Base-by-base conservation (phyloP, 1,140 invertebrate species). In the Belonocnema kinseyi region DNA sequence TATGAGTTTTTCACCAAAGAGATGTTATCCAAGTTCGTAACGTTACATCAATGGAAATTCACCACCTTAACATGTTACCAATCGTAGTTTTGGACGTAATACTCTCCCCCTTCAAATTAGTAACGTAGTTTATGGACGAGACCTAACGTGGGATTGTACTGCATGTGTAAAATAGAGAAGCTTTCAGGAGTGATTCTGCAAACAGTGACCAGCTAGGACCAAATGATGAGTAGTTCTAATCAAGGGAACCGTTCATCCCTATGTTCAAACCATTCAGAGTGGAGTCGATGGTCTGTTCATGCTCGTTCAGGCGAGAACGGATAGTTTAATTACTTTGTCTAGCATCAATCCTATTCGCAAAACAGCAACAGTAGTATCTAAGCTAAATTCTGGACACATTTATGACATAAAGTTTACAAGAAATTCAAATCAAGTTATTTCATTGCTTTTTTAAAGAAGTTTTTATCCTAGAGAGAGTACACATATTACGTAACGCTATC, bases 201-300 rank as follows among this genome's bases (percentile, higher is more conserved):
- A 83, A 82, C 80, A 82, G 83, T 76, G 76, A 77, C 58, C 74
- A 61, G 56, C 80, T 56, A 74, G 77, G 74, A 61, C 61, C 80
- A 82, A 87, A 87, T 85, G 86, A 86, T 82, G 80, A 87, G 87
- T 85, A 73, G 83, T 78, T 87, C 83, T 87, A 88, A 88, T 88
- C 84, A 88, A 83, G 79, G 79, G 80, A 75, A 76, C 75, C 79
- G 61, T 81, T 86, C 80, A 80, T 56, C 76, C 50, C 58, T 53
- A 72, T 72, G 26, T 53, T n/a, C 54, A 72, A 73, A 58, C 72
- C 66, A 72, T 70, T 70, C 16, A 50, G 71, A 50, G 53, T 46
- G 1, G 21, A 40, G 21, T 33, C 51, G 51, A 53, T 70, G 75
- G 66, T 52, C 66, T 70, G 61, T 72, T 76, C 50, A 40, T 51